Percentiles rank a stretch among this genome's conserved stretches.
Conservation (phyloP, 2,113 vertebrate genomes). For the Prochilodus magdalenae region DNA sequence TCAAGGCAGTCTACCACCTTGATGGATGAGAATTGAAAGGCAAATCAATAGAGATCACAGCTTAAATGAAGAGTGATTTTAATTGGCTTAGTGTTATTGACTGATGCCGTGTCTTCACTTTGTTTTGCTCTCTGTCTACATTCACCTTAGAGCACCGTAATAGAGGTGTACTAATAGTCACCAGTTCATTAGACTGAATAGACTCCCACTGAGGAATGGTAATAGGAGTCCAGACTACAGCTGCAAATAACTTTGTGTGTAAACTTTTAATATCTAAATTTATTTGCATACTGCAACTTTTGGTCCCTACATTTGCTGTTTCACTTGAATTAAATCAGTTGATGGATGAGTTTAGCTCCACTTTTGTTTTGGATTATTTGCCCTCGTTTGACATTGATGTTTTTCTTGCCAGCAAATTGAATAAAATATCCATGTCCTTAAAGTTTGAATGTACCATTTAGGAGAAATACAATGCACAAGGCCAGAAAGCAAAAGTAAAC, state of each 20-base stretch:
- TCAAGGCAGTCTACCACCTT: slow-evolving; percentile 59
- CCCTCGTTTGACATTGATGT: too few relatives aligned
- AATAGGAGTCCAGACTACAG: neutral
- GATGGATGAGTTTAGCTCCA: too few relatives aligned
- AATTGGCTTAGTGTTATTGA: slow-evolving; percentile 78
- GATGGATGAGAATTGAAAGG: slow-evolving; percentile 74
- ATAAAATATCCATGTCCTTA: too few relatives aligned
- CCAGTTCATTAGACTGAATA: slow-evolving; percentile 57
- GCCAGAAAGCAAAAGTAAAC: too few relatives aligned
- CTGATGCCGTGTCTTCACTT: slow-evolving; percentile 54
- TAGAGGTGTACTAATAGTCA: slow-evolving; percentile 57
- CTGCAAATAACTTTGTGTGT: neutral
- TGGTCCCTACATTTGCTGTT: too few relatives aligned
- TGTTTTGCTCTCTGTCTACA: slow-evolving; percentile 53
- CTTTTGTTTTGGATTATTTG: too few relatives aligned
- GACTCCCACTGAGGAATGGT: slow-evolving; percentile 49
- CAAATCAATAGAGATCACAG: slow-evolving; percentile 78
- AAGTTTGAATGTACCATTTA: too few relatives aligned
- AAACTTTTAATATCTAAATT: slow-evolving; percentile 13
- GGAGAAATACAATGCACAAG: too few relatives aligned
- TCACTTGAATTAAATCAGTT: too few relatives aligned
- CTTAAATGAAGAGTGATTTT: slow-evolving; percentile 79
- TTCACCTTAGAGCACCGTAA: slow-evolving; percentile 45
- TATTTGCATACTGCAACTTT: too few relatives aligned
- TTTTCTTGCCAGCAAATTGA: too few relatives aligned